Evolutionary conservation across 2,888 invertebrate species (phyloP).

Genomic region (Athrips mouffetella): DNA sequence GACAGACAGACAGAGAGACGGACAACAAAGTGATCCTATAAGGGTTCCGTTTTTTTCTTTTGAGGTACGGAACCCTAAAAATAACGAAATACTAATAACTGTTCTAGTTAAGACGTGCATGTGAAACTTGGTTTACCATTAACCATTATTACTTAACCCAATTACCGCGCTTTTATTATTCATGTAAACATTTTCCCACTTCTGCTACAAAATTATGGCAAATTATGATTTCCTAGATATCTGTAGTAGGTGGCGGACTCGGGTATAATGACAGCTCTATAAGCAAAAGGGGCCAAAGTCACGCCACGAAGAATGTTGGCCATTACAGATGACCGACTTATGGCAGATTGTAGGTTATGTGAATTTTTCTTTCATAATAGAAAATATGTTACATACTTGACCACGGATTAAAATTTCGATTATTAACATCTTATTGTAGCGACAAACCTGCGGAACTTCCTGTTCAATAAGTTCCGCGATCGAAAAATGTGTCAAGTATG

Average conservation of each 20-base stretch:
- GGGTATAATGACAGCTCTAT: slow-evolving; percentile 9
- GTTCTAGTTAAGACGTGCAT: too few relatives aligned
- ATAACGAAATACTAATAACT: too few relatives aligned
- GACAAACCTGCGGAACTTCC: neutral
- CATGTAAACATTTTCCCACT: slow-evolving; percentile 3
- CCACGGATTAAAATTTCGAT: too few relatives aligned
- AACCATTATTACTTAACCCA: too few relatives aligned
- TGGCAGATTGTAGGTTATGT: neutral
- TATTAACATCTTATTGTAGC: neutral
- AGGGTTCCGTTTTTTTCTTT: too few relatives aligned
- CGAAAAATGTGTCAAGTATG: too few relatives aligned
- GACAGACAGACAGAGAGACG: too few relatives aligned
- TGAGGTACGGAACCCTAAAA: too few relatives aligned
- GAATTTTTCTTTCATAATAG: too few relatives aligned
- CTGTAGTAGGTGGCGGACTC: neutral
- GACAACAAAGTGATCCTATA: too few relatives aligned
- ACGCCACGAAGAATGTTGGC: slow-evolving; percentile 20
- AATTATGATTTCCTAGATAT: neutral
- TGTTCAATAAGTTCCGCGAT: neutral
- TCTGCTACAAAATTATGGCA: neutral
- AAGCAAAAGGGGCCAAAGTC: slow-evolving; percentile 18
- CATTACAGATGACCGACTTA: slow-evolving; percentile 7
- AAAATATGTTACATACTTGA: too few relatives aligned
- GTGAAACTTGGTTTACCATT: too few relatives aligned
- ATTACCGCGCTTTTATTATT: neutral